phyloP scores from a whole-genome alignment of 2,113 vertebrate species.

The Bujurquina vittata region DNA sequence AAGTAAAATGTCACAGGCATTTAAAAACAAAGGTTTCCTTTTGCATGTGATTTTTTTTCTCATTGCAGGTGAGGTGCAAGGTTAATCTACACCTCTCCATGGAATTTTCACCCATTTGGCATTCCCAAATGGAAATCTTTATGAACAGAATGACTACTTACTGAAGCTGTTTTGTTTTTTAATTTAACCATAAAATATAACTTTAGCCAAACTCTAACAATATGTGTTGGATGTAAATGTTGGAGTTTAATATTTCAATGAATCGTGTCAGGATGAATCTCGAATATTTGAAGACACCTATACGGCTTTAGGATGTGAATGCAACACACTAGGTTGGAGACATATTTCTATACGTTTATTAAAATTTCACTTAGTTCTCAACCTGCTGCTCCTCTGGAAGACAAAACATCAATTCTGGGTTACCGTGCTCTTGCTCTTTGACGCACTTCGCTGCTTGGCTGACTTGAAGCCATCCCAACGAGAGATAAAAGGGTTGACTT shows the following conservation, averaged over 20 bases:
- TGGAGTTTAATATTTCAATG: neutral
- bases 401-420: neutral
- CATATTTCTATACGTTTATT: neutral
- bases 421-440: slow-evolving; percentile 1
- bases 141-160: too few species aligned
- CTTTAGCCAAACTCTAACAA: neutral
- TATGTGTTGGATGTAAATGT: fast-evolving
- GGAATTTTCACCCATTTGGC: neutral
- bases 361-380: neutral
- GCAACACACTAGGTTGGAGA: neutral
- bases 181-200: neutral
- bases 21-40: neutral
- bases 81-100: neutral
- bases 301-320: neutral
- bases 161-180: neutral
- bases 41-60: neutral
- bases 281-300: neutral
- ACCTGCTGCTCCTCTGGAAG: neutral
- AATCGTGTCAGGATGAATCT: neutral
- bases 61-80: fast-evolving
- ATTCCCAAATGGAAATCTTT: neutral
- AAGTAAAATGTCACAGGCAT: neutral
- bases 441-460: slow-evolving; percentile 27
- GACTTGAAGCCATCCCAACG: slow-evolving; percentile 3
- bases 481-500: slow-evolving; percentile 1